Percentiles rank a stretch among this genome's conserved stretches.
Conservation (phyloP, 2,888 invertebrate species). For the Eumacrocentrus americanus region DNA sequence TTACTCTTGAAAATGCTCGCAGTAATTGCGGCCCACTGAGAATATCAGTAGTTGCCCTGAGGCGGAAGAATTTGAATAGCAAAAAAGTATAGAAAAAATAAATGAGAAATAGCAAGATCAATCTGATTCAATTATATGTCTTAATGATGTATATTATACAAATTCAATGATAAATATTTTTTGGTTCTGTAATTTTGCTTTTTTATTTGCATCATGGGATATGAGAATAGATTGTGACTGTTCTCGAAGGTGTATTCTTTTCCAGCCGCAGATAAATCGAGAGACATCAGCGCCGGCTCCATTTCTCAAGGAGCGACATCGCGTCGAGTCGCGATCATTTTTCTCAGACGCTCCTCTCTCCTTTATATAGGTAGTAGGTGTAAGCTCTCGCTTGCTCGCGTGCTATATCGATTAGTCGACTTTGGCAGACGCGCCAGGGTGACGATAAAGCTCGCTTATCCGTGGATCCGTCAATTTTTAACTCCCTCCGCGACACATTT, state of each 20-base stretch:
- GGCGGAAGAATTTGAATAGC: too few relatives aligned
- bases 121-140: too few relatives aligned
- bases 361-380: neutral
- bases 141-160: too few relatives aligned
- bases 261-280: slow-evolving; percentile 20
- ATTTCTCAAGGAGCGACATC: slow-evolving; percentile 37
- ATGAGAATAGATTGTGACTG: slow-evolving; percentile 1
- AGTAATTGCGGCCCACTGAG: too few relatives aligned
- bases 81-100: too few relatives aligned
- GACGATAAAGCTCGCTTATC: slow-evolving; percentile 35
- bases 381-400: slow-evolving; percentile 9
- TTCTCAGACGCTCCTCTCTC: slow-evolving; percentile 30
- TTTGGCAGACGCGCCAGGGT: slow-evolving; percentile 23
- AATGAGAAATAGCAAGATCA: too few relatives aligned
- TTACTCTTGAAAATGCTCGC: neutral
- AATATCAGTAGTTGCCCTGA: too few relatives aligned
- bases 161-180: too few relatives aligned
- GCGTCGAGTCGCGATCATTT: slow-evolving; percentile 36
- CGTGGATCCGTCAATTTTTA: slow-evolving; percentile 37
- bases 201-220: neutral
- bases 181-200: neutral
- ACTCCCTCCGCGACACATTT: slow-evolving; percentile 27
- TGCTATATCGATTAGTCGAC: slow-evolving; percentile 38
- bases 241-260: neutral
- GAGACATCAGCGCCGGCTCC: slow-evolving; percentile 25